These are phyloP conservation scores for Halichoeres trimaculatus DNA, from an alignment of 2,113 vertebrate species.

Conservation along the genomic window DNA sequence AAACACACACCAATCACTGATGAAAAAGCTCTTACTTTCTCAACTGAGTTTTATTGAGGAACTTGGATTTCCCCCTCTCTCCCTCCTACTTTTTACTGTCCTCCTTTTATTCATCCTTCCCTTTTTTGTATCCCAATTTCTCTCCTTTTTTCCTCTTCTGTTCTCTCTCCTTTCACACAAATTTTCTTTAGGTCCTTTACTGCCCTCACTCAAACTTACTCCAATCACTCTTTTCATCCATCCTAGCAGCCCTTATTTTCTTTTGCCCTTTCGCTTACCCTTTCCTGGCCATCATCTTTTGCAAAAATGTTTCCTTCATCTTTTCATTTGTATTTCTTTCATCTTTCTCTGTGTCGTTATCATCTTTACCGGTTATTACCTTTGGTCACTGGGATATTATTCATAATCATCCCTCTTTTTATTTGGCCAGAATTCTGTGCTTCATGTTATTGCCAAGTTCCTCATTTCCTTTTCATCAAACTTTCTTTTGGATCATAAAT, in stretches of 20 bases:
- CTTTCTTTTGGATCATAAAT: no score
- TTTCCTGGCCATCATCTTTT: neutral
- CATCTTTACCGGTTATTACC: neutral
- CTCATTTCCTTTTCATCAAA: neutral
- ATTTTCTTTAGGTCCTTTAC: neutral
- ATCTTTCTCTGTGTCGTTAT: neutral
- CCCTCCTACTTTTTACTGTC: neutral
- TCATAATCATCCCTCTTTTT: no score
- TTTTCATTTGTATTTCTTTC: neutral
- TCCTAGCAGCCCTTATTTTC: neutral
- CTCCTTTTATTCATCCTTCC: no score
- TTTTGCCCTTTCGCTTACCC: neutral
- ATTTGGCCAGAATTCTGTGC: neutral
- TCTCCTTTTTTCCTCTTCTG: neutral
- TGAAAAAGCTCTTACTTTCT: slow-evolving; percentile 51
- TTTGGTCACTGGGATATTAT: neutral
- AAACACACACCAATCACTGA: neutral
- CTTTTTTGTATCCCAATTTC: neutral
- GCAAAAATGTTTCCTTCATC: neutral
- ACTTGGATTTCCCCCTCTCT: slow-evolving; percentile 43
- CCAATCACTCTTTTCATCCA: neutral
- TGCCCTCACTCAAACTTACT: neutral
- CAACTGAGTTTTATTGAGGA: slow-evolving; percentile 18
- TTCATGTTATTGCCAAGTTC: neutral
- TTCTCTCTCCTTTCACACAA: neutral